Evolutionary conservation across 2,888 invertebrate species (phyloP).

Genomic region (Acrocyrtus sp.): DNA sequence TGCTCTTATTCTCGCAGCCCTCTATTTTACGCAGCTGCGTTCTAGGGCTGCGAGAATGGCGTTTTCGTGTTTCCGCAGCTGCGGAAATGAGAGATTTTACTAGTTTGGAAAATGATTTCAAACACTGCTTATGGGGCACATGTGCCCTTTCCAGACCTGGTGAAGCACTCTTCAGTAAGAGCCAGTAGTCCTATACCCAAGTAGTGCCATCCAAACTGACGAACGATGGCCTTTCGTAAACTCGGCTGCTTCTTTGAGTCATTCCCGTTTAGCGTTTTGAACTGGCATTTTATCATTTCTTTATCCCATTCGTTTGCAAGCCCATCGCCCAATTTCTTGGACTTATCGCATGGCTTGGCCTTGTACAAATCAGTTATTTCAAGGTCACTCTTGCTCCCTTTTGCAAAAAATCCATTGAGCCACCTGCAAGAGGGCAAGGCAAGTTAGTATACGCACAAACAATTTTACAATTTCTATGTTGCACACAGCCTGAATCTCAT

Average conservation of each 20-base stretch:
- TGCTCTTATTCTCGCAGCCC: no score
- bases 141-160: no score
- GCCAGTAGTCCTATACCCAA: slow-evolving; percentile 66
- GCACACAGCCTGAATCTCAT: no score
- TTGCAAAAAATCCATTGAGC: slow-evolving; percentile 80
- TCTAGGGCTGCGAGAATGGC: no score
- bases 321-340: slow-evolving; percentile 75
- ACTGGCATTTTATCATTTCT: slow-evolving; percentile 42
- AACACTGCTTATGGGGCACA: not conserved
- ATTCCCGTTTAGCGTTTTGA: slow-evolving; percentile 13
- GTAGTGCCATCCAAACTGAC: slow-evolving; percentile 66
- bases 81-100: no score
- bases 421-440: slow-evolving; percentile 70
- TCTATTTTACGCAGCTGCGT: no score
- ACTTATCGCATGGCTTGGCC: slow-evolving; percentile 76
- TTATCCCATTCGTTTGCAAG: slow-evolving; percentile 67
- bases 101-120: not conserved
- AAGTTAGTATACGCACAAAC: slow-evolving; percentile 65
- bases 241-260: slow-evolving; percentile 65
- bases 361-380: slow-evolving; percentile 80
- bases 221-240: slow-evolving; percentile 65
- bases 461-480: slow-evolving; percentile 1
- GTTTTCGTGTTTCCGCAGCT: no score
- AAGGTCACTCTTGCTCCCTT: slow-evolving; percentile 78
- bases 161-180: slow-evolving; percentile 65